Base-by-base conservation (phyloP, 1,140 invertebrate genomes). In the Formica exsecta region DNA sequence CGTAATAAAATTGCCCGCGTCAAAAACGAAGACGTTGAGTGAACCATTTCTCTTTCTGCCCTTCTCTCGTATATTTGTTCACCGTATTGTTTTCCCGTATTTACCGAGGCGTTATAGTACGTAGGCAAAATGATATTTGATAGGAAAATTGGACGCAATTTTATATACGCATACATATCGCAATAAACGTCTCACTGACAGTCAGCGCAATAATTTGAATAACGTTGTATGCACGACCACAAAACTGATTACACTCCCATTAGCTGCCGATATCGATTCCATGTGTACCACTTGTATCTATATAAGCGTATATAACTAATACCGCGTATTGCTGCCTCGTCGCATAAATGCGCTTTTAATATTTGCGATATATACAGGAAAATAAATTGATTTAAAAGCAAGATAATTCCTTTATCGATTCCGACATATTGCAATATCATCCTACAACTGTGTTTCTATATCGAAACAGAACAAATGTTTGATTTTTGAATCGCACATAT, bases 311-410 rank as follows among this genome's bases (percentile, higher is more conserved):
- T 77, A 25, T 11, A 51, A 44, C 22, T 76, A 80, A 83, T 83
- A 83, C 57, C 22, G 54, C 4, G 25, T 83, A 57, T 59, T n/a
- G 29, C 38, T 62, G 38, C 25, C 48, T 51, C 48, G 57, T 73
- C 19, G 57, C 79, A 51, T 51, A 83, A 83, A 83, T 83, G 41
- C 57, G 79, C 79, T 83, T 83, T 83, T 83, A 83, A 83, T 83
- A 83, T 83, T 83, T 83, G 68, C 68, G 41, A 83, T 73, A 61
- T 38, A 61, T 59, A 71, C 66, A 66, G 32, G 79, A 81, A 71
- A 83, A 83, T 81, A 81, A 81, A 81, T 83, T 74, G 79, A 83
- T 83, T 83, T 83, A 83, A 83, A 74, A 74, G 79, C 79, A 74
- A 25, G 79, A 83, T 83, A 83, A 83, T 74, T 73, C 38, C 68